Base-by-base conservation (phyloP, 2,888 invertebrate species). In the Antheraea yamamai region DNA sequence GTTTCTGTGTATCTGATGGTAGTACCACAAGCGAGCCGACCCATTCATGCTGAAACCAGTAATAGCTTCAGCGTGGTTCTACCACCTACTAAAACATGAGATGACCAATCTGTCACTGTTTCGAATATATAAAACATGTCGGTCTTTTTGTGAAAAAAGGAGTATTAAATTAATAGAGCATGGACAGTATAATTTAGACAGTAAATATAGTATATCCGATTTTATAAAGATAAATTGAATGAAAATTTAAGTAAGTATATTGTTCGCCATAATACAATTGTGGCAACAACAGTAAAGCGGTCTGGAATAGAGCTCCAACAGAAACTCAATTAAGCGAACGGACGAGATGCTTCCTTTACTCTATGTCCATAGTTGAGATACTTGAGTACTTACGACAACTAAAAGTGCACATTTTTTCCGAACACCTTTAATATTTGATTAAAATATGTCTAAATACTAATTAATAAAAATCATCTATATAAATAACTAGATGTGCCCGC, bases 291-390 rank as follows among this genome's bases (percentile, higher is more conserved):
- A 61, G 39, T 72, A 71, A 72, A 74, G 74, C 71, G 71, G 71
- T 71, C 72, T 61, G 64, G 72, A 66, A 73, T 73, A 73, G 23
- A 16, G 78, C 78, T 80, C 80, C 81, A 83, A 84, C 88, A 85
- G 80, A 81, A 89, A 90, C 86, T 88, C 88, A 88, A 89, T 89
- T 89, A 89, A 87, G 81, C 81, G 23, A 80, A 80, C 82, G 81
- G 80, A 81, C 78, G 79, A 81, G 26, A 12, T 35, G 30, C 68
- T 18, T 68, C 20, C 35, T 68, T 39, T 70, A 20, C 35, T 70
- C 39, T 35, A 39, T 70, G 39, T 39, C 70, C 14, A 70, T 70
- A 70, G 39, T n/a, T 26, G 10, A 6, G 39, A 70, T 70, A 14
- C 35, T 39, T 39, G n/a, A 18, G 68, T 39, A 20, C 20, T 64